Evolutionary conservation across 2,797 vertebrate genomes (phyloP), one percentile per base, ranked within the genome.

Genomic region (Mus caroli): DNA sequence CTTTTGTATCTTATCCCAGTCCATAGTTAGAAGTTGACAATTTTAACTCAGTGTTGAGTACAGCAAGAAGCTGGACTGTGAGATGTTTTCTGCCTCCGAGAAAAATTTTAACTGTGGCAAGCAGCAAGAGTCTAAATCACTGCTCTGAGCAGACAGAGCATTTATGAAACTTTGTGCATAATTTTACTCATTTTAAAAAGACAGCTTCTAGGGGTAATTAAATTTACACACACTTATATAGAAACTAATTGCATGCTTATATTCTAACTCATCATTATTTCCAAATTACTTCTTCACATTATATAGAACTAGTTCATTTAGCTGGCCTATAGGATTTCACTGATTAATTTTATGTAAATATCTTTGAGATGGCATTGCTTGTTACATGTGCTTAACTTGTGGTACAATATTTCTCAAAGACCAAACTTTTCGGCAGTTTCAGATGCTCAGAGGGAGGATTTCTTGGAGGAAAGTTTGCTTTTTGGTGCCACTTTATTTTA

Each of bases 161-260:
- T 85, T 88, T 80, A 76, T 92, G 43, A 89, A 60, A 88, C 20
- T 89, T 64, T 28, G 14, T 13, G 14, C 40, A 14, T 92, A 82
- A 86, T 94, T 96, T 95, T 86, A 40, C 71, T 26, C 17, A 58
- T 88, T 95, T 87, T 26, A 60, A 92, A 94, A 86, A 93, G 76
- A 80, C 58, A 94, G 26, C 26, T 91, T 96, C 12, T 6, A 54
- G 62, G 50, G n/a, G 79, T 89, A 92, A 89, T 96, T 96, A 92
- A 92, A 91, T 85, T 78, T 91, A 34, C 13, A 69, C 88, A n/a
- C 11, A 67, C 76, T 96, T 97, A 64, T 92, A 20, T 82, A 85
- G 28, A 94, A 79, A 52, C 8, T 83, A 43, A 90, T 85, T 86
- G 85, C 37, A 77, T 83, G 37, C 52, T 95, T 40, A 1, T 69